Evolutionary conservation across 2,797 vertebrate species (phyloP).

Genomic region (Dallia pectoralis): DNA sequence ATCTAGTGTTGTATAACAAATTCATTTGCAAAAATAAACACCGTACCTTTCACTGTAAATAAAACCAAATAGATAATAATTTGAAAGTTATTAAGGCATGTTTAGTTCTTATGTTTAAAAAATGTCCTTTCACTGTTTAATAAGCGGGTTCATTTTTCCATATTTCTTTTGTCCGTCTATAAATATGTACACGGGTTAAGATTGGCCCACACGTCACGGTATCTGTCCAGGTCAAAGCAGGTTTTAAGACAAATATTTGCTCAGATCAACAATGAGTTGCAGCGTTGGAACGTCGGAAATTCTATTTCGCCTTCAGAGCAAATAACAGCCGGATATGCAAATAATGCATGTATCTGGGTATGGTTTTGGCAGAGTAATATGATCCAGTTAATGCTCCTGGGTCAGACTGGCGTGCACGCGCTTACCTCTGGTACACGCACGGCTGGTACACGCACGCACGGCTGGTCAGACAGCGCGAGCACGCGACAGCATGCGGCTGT

Average conservation of each 20-base stretch:
- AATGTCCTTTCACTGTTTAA: not conserved
- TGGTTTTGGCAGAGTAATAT: not conserved
- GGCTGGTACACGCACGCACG: conserved; percentile 47
- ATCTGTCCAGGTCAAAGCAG: not conserved
- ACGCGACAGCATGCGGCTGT: conserved; percentile 36
- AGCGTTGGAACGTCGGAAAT: conserved; percentile 2
- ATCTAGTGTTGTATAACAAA: not conserved
- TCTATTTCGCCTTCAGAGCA: not conserved
- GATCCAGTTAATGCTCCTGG: not conserved
- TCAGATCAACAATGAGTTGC: conserved; percentile 1
- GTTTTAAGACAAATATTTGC: not conserved
- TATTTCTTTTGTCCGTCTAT: not conserved
- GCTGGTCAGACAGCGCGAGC: conserved; percentile 39
- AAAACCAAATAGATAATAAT: too few species aligned
- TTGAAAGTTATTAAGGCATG: too few species aligned
- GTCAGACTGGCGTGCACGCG: conserved; percentile 1
- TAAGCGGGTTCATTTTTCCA: not conserved
- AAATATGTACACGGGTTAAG: not conserved
- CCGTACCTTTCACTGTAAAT: not conserved
- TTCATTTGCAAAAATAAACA: not conserved
- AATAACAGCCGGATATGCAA: not conserved
- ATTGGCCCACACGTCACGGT: not conserved
- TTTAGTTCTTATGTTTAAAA: too few species aligned
- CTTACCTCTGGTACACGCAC: conserved; percentile 48
- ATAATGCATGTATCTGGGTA: not conserved